Base-by-base conservation (phyloP, 2,113 vertebrate genomes). In the Sphyrna mokarran region DNA sequence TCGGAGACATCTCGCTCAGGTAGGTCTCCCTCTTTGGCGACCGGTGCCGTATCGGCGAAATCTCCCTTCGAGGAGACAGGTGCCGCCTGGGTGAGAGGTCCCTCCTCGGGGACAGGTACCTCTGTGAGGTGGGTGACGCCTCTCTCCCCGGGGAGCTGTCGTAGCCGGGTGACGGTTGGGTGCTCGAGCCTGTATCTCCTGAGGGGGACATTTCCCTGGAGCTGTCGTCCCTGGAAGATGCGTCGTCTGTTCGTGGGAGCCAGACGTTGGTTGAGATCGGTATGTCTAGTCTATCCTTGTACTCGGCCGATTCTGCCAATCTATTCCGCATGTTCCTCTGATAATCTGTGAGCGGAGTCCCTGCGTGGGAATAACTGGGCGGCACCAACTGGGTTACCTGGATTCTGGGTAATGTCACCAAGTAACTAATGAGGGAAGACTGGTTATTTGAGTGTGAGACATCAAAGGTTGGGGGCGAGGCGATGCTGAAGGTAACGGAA, bases 351-450 rank as follows among this genome's bases (percentile, higher is more conserved):
- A 98, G 98, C 96, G 97, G 97, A 4, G 97, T 97, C 94, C 98
- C 98, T 96, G 97, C 97, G 86, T 97, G 97, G 10, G 97, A 97
- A 96, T 98, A 97, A 0, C 97, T 97, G 96, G 98, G 97, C 48
- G 97, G 98, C 97, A 98, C 96, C 95, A 99, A 98, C 29, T 98
- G 98, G 22, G 99, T 99, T 96, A 99, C 98, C 97, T 98, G 98
- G 98, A 99, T 99, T 96, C 98, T 99, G 14, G 99, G 99, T 96
- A 99, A 97, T 37, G 98, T 99, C 96, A 98, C 98, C 96, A 99
- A 98, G 97, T 99, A 99, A 96, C 98, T 98, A 90, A 99, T 98
- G 96, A 99, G 97, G 1, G 98, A 98, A 3, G 98, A 98, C 96
- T 98, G 98, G 96, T 97, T 97, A 97, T 97, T 58, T 0, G 97